A percentile compares a stretch with the other conserved stretches of the same genome.
phyloP scores from a whole-genome alignment of 2,113 vertebrate genomes.

The Gallinago media region DNA sequence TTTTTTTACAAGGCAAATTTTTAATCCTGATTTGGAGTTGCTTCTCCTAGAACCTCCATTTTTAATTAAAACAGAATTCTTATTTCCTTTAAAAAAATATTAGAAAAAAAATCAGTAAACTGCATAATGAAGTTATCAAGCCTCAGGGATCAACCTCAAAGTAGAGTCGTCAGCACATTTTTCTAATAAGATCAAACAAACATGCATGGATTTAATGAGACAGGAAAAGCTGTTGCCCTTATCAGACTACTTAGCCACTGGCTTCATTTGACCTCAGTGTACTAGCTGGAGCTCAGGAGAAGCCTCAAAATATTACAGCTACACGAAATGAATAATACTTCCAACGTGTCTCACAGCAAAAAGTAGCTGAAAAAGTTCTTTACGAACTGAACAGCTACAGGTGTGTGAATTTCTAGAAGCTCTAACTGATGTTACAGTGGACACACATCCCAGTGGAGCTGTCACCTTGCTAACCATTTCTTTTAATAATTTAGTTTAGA shows the following conservation, averaged over 20 bases:
- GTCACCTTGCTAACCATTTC: not conserved
- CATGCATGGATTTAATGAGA: not conserved
- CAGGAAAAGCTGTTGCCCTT: not conserved
- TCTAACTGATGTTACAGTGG: not conserved
- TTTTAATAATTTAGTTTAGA: not conserved
- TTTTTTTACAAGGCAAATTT: not conserved
- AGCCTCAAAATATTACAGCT: not conserved
- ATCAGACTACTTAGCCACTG: not conserved
- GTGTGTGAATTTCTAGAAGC: not conserved
- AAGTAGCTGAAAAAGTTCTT: not conserved
- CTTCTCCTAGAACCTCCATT: not conserved
- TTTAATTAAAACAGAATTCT: not conserved
- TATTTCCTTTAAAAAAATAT: not conserved
- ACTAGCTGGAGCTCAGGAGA: not conserved
- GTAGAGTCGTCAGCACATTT: not conserved
- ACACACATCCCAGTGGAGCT: not conserved
- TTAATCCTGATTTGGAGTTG: not conserved
- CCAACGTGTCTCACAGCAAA: not conserved
- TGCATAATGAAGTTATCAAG: not conserved
- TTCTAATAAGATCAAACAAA: not conserved
- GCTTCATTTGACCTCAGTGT: not conserved
- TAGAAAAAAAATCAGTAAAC: not conserved
- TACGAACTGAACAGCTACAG: not conserved
- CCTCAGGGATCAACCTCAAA: not conserved
- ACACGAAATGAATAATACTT: not conserved